A percentile compares a stretch with the other conserved stretches of the same genome.
These are phyloP conservation scores for Mesitornis unicolor DNA, from an alignment of 2,113 vertebrate species.

Conservation along the genomic window DNA sequence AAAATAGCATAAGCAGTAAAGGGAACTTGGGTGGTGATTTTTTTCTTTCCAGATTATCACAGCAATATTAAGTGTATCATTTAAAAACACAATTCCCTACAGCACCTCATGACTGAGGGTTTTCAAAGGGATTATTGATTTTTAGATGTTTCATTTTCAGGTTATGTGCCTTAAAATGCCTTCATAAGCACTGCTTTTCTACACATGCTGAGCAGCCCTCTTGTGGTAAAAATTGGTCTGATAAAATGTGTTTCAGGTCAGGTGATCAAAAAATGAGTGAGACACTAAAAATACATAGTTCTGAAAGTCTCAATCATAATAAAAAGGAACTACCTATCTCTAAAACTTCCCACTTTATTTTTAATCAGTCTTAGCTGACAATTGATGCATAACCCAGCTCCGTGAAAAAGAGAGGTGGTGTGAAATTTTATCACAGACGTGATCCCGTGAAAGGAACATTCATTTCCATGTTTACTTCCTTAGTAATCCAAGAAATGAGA, in stretches of 20 bases:
- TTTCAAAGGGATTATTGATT: background rate
- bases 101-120: background rate
- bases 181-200: background rate
- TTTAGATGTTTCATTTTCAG: background rate
- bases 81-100: background rate
- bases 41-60: background rate
- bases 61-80: background rate
- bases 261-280: background rate
- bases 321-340: background rate
- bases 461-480: background rate
- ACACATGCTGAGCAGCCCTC: background rate
- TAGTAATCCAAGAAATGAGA: background rate
- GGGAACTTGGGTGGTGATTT: background rate
- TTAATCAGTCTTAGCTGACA: background rate
- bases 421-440: background rate
- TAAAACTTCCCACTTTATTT: background rate
- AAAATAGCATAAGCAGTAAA: background rate
- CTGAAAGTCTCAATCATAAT: background rate
- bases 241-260: background rate
- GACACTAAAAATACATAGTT: background rate
- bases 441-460: background rate
- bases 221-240: background rate
- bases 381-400: background rate
- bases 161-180: background rate
- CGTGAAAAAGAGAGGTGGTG: background rate